Evolutionary conservation across 2,113 vertebrate genomes (phyloP), one percentile per base, ranked within the genome.

Genomic region (Nesoenas mayeri): DNA sequence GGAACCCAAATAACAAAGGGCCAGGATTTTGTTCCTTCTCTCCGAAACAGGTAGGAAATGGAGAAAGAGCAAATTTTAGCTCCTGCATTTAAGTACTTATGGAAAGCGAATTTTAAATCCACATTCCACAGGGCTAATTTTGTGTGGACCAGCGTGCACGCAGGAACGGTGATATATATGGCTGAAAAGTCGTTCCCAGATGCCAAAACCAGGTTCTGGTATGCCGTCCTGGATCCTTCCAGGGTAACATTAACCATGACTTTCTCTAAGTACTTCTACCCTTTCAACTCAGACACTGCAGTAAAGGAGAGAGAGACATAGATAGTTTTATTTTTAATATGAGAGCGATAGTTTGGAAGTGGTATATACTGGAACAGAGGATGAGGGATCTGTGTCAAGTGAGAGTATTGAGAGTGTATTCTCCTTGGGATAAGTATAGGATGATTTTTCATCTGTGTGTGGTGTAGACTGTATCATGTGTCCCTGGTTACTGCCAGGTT

Each of bases 171-270:
- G 96, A 95, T 89, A 95, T 32, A 74, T 86, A 92, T 93, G 95
- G 95, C 96, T 95, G 91, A 78, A 95, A 95, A 96, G 28, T 60
- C 57, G 86, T 36, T 92, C 93, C 61, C 91, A 75, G 86, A 64
- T 89, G 96, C 96, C 96, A 97, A 96, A 97, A 56, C 89, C 94
- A 89, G 95, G 94, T 96, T 88, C 88, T 97, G 96, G 96, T 95
- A 96, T 93, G 96, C 85, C 13, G 54, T 36, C 79, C 94, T 92
- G 95, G 86, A 96, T 81, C 93, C 69, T 95, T 84, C 91, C 91
- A 95, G 89, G 83, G 75, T 93, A 95, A 95, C 72, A 38, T 47
- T 96, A 95, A 95, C 89, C 89, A 53, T 34, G 78, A 24, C 54
- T 96, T 67, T 86, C 93, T 93, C 51, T 56, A 31, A 79, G 92